Evolutionary conservation across 2,888 invertebrate genomes (phyloP).

Genomic region (Myopa tessellatipennis): DNA sequence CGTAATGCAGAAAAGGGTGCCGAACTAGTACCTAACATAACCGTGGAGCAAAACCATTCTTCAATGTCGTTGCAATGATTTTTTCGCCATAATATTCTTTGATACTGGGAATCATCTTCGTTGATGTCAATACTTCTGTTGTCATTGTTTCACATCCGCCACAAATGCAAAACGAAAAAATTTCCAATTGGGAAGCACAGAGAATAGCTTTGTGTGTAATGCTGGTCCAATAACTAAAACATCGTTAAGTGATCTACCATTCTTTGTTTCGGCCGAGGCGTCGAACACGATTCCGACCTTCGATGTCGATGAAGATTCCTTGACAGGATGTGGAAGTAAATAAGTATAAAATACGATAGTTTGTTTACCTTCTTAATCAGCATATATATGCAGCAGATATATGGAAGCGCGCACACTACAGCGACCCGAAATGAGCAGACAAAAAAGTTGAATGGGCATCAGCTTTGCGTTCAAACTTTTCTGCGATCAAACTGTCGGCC

Average conservation of each 20-base stretch:
- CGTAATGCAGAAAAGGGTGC: slow-evolving; percentile 25
- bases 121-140: slow-evolving; percentile 34
- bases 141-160: slow-evolving; percentile 43
- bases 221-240: slow-evolving; percentile 40
- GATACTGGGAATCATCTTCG: slow-evolving; percentile 35
- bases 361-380: too few relatives aligned
- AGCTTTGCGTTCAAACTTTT: too few relatives aligned
- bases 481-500: too few relatives aligned
- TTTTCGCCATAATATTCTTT: slow-evolving; percentile 36
- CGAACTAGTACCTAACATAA: slow-evolving; percentile 30
- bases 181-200: slow-evolving; percentile 41
- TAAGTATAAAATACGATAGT: slow-evolving; percentile 23
- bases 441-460: too few relatives aligned
- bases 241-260: slow-evolving; percentile 42
- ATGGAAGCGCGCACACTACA: too few relatives aligned
- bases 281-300: slow-evolving; percentile 44
- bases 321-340: slow-evolving; percentile 41
- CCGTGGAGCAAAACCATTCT: slow-evolving; percentile 14
- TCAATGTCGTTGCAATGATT: neutral
- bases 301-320: slow-evolving; percentile 39
- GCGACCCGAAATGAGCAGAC: too few relatives aligned
- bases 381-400: too few relatives aligned
- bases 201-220: slow-evolving; percentile 42
- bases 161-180: slow-evolving; percentile 36
- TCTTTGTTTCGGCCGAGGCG: slow-evolving; percentile 55